Conservation (phyloP, 2,113 vertebrate genomes). For the Nothobranchius kuhntae region DNA sequence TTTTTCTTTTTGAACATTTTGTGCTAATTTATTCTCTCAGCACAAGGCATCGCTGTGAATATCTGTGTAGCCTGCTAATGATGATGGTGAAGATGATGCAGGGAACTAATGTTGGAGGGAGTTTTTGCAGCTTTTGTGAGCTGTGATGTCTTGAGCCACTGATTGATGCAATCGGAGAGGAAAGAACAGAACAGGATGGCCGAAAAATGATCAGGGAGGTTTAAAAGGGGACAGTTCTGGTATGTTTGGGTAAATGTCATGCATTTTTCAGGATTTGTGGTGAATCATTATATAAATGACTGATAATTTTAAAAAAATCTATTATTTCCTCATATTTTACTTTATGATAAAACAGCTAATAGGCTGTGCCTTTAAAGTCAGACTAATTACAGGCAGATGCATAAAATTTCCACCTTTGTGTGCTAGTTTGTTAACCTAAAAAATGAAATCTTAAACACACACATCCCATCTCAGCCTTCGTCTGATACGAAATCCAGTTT, state of each 20-base stretch:
- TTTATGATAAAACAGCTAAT: constrained; percentile 1
- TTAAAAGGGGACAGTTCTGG: background rate
- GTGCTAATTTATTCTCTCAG: constrained; percentile 46
- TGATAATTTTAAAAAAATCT: background rate
- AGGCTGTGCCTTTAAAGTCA: background rate
- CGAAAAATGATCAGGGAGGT: background rate
- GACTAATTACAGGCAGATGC: constrained; percentile 21
- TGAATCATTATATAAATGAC: background rate
- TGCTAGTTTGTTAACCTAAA: background rate
- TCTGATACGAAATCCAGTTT: constrained; percentile 42
- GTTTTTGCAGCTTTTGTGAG: constrained; percentile 11
- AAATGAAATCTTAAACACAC: constrained; percentile 10
- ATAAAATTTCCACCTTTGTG: background rate
- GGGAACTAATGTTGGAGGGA: constrained; percentile 1
- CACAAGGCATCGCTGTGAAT: constrained; percentile 19
- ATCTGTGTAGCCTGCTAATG: constrained; percentile 10
- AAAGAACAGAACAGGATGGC: background rate
- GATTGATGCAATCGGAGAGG: background rate
- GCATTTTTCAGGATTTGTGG: background rate
- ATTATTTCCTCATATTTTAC: too few species aligned
- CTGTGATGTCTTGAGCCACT: constrained; percentile 14
- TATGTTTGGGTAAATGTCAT: background rate
- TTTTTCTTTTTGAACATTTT: constrained; percentile 27
- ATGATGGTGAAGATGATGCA: constrained; percentile 1
- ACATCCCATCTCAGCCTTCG: constrained; percentile 19